Conservation (phyloP, 2,113 vertebrate species). For the Gracilinanus agilis region DNA sequence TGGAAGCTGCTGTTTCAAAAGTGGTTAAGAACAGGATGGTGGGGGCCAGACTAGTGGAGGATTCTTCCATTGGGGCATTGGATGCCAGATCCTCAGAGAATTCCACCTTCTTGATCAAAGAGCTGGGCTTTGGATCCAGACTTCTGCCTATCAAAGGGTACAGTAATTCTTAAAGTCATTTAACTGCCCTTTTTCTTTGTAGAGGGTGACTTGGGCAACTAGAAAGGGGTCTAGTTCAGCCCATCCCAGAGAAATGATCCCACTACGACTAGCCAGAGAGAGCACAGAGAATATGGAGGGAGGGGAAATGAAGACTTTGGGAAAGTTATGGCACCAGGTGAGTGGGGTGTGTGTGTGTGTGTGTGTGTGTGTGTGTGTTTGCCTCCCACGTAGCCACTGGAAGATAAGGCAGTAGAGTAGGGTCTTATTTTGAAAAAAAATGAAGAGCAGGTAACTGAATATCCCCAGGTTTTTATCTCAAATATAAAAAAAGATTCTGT, state of each 20-base stretch:
- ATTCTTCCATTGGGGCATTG: constrained; percentile 74
- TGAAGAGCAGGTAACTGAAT: neutral
- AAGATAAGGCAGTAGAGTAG: neutral
- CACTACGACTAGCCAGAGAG: neutral
- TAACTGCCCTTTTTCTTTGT: neutral
- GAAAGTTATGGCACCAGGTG: neutral
- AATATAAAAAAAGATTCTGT: neutral
- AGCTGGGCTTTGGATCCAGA: constrained; percentile 84
- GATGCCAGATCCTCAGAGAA: constrained; percentile 75
- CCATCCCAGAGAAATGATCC: neutral
- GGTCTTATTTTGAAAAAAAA: neutral
- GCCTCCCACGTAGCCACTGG: neutral
- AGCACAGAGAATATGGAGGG: neutral
- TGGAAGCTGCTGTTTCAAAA: constrained; percentile 86
- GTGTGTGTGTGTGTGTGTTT: too few species aligned
- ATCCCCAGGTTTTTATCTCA: neutral
- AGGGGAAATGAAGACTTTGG: neutral
- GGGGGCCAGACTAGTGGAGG: constrained; percentile 79
- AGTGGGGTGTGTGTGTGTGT: too few species aligned
- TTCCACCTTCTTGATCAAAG: constrained; percentile 86
- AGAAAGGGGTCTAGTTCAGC: neutral
- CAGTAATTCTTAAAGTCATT: neutral
- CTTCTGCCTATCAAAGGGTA: constrained; percentile 84
- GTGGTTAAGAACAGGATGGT: constrained; percentile 77
- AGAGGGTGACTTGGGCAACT: neutral